Evolutionary conservation across 2,113 vertebrate genomes (phyloP).

Genomic region (Mustelus asterias): DNA sequence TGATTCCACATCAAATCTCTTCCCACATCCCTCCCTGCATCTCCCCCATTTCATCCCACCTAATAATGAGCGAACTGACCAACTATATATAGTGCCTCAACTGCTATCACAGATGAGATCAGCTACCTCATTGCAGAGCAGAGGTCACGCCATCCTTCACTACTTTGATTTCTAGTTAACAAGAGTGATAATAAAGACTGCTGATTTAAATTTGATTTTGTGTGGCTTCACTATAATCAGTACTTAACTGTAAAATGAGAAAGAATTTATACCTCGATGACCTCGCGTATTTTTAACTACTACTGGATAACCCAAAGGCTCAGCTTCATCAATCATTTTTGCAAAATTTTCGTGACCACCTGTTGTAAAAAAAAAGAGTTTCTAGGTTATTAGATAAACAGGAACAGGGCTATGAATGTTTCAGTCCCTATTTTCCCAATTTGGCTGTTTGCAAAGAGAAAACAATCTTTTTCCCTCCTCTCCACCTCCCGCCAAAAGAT

Average conservation of each 20-base stretch:
- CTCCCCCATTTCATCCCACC: background rate
- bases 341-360: slow-evolving; percentile 83
- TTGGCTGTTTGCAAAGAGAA: background rate
- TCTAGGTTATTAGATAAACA: background rate
- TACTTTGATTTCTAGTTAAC: background rate
- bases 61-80: background rate
- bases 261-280: slow-evolving; percentile 66
- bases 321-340: slow-evolving; percentile 85
- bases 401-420: background rate
- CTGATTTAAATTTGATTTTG: background rate
- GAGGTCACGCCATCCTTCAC: background rate
- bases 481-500: too few species aligned
- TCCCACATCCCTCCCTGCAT: too few species aligned
- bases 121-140: background rate
- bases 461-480: background rate
- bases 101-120: background rate
- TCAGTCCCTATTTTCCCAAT: background rate
- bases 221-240: background rate
- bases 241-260: slow-evolving; percentile 7
- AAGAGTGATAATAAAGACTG: background rate
- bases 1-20: background rate
- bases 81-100: background rate
- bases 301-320: slow-evolving; percentile 79
- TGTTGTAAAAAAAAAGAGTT: slow-evolving; percentile 49
- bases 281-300: slow-evolving; percentile 87